Percentiles rank a stretch among this genome's conserved stretches.
Conservation (phyloP, 2,797 vertebrate species). For the Moxostoma hubbsi region DNA sequence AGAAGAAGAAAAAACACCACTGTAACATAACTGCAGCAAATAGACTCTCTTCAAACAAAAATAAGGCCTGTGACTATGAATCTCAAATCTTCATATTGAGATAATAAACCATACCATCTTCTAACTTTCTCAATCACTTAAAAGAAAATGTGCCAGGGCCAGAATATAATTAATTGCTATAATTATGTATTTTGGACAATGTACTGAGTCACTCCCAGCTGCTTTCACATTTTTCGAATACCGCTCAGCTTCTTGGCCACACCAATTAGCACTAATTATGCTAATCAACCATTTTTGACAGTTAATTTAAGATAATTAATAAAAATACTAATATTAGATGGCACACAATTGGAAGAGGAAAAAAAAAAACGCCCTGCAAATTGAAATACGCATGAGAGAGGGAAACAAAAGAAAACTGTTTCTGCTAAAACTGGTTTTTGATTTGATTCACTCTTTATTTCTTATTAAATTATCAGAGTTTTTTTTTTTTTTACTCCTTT, state of each 20-base stretch:
- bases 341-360: slow-evolving; percentile 61
- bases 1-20: background rate
- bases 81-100: slow-evolving; percentile 18
- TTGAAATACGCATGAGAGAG: slow-evolving; percentile 4
- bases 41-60: background rate
- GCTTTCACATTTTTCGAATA: slow-evolving; percentile 76
- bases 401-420: slow-evolving; percentile 2
- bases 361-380: background rate
- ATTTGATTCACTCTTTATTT: background rate
- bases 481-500: slow-evolving; percentile 3
- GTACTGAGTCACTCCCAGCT: slow-evolving; percentile 68
- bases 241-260: slow-evolving; percentile 67
- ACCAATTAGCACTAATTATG: slow-evolving; percentile 75
- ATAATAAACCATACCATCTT: background rate
- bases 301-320: slow-evolving; percentile 82
- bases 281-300: slow-evolving; percentile 79
- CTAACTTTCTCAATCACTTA: slow-evolving; percentile 38
- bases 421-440: slow-evolving; percentile 44
- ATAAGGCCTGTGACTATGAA: background rate
- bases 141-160: slow-evolving; percentile 59
- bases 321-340: slow-evolving; percentile 81
- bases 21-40: background rate
- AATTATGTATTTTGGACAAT: slow-evolving; percentile 77
- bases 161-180: slow-evolving; percentile 75
- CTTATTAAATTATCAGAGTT: background rate